phyloP scores from a whole-genome alignment of 2,888 invertebrate species.

The Lasioglossum villosulum region DNA sequence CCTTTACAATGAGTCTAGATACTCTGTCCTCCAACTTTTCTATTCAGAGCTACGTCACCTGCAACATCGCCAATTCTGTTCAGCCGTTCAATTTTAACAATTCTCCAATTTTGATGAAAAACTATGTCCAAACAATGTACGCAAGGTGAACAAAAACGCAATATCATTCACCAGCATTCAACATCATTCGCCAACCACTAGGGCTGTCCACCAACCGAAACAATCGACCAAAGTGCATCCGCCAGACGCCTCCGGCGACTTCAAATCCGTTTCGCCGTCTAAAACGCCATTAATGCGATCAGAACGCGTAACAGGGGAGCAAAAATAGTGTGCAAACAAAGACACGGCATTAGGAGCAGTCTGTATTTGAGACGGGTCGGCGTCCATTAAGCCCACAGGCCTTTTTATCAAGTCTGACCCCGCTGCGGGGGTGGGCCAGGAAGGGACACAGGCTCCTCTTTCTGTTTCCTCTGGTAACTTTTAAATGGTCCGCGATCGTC shows the following conservation, averaged over 20 bases:
- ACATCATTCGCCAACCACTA: neutral
- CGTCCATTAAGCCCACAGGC: constrained; percentile 56
- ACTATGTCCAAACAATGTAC: fast-evolving
- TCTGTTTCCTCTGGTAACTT: constrained; percentile 48
- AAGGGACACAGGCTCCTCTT: constrained; percentile 25
- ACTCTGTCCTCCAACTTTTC: neutral
- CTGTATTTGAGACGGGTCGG: constrained; percentile 49
- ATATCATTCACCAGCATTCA: neutral
- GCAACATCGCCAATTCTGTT: neutral
- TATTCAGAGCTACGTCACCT: neutral
- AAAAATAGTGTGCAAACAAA: constrained; percentile 25
- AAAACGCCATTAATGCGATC: constrained; percentile 32
- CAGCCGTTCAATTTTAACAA: neutral
- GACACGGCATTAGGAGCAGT: constrained; percentile 23
- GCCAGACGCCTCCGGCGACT: neutral
- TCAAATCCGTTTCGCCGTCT: neutral
- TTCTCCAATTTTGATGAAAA: neutral
- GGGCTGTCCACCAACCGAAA: neutral
- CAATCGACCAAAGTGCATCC: neutral
- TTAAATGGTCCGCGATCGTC: constrained; percentile 56
- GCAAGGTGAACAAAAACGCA: neutral
- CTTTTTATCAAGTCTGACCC: constrained; percentile 61
- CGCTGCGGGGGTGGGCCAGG: constrained; percentile 22
- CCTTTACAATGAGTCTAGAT: neutral
- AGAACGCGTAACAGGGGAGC: constrained; percentile 12